These are phyloP conservation scores for Adelphocoris suturalis DNA, from an alignment of 2,888 invertebrate species.

Conservation along the genomic window DNA sequence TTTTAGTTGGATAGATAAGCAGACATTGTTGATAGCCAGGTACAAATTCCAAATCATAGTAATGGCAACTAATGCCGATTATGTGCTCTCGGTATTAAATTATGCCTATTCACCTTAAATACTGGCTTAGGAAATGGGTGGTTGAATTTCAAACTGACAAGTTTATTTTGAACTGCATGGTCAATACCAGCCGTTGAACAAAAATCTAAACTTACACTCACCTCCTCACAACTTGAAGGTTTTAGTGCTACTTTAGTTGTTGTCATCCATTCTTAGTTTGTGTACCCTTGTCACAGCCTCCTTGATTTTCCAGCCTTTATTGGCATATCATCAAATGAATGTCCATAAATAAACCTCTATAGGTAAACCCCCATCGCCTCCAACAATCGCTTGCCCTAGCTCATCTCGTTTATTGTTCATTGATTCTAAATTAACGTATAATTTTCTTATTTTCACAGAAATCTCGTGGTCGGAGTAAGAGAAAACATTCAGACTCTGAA, in stretches of 20 bases:
- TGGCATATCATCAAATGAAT: not conserved
- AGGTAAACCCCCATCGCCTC: not conserved
- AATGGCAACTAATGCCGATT: too few species aligned
- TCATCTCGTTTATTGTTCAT: not conserved
- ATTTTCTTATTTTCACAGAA: conserved; percentile 69
- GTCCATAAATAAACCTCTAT: not conserved
- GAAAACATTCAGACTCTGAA: conserved; percentile 77
- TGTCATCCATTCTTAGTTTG: not conserved
- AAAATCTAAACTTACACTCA: too few species aligned
- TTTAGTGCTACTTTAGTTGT: not conserved
- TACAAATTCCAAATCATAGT: too few species aligned
- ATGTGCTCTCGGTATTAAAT: too few species aligned
- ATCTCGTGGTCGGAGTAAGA: conserved; percentile 71
- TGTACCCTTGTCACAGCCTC: not conserved
- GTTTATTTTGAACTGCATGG: not conserved
- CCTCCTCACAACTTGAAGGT: not conserved
- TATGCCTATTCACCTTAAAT: too few species aligned
- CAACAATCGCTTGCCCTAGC: not conserved
- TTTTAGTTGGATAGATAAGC: too few species aligned
- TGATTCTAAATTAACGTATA: not conserved
- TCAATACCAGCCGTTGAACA: too few species aligned
- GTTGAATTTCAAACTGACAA: not conserved
- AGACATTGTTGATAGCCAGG: too few species aligned
- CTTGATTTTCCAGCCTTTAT: not conserved
- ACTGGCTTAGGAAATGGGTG: too few species aligned